Evolutionary conservation across 2,888 invertebrate genomes (phyloP), one percentile per base, ranked within the genome.

Genomic region (Tolmerus cingulatus): DNA sequence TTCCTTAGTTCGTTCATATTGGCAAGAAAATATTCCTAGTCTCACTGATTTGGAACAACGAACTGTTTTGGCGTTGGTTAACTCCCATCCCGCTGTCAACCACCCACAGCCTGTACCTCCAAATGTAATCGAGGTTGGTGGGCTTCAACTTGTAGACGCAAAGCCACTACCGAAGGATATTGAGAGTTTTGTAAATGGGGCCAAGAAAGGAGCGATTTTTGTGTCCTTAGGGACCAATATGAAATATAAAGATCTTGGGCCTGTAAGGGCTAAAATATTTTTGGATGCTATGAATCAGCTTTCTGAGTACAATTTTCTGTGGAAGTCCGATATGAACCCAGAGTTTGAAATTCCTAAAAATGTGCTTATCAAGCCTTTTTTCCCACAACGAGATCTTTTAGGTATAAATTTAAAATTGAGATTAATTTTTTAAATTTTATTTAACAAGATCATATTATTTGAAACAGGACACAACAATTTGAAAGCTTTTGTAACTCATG

Each of bases 361-460:
- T 89, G 90, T 94, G 0, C 90, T 93, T 88, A 89, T 93, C 1
- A 90, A 89, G 82, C 91, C 92, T 40, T 94, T 94, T 94, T 88
- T 94, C 46, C 94, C 94, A 0, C 94, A 94, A 88, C 92, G 92
- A 86, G 94, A 94, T 89, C 90, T 94, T 79, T 89, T 94, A 23
- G 92, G 94, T 94, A 89, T 77, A 14, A n/a, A 57, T 74, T 12
- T 0, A 19, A 79, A 46, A 51, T 51, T 7, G 5, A n/a, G 19
- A 51, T 5, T 51, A n/a, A 51, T 7, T 51, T 19, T 51, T 76
- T 77, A 66, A 3, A 40, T n/a, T 40, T 74, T 14, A 12, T 19
- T 55, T 34, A 88, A 51, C n/a, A 5, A 5, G n/a, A 51, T 51
- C 7, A 12, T 51, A n/a, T 37, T 16, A 5, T 37, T 76, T 37